Evolutionary conservation across 2,888 invertebrate species (phyloP), one percentile per base, ranked within the genome.

Genomic region (Andrena praecox): DNA sequence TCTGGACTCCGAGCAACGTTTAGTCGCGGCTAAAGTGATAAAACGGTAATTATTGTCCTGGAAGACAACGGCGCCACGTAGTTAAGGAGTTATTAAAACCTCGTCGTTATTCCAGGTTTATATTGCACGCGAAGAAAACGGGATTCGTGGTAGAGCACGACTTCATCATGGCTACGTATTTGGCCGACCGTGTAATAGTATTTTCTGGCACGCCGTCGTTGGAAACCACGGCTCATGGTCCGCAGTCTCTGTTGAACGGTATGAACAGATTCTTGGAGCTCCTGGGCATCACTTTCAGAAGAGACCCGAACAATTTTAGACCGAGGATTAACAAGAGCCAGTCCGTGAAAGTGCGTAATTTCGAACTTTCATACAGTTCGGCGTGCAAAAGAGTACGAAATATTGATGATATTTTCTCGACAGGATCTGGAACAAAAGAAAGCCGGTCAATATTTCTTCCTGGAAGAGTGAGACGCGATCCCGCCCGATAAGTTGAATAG

Each of bases 61-160:
- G n/a, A 29, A 33, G 31, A 16, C 10, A 35, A 3, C 16, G 3
- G 31, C 5, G 20, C 27, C 27, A 0, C 2, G 10, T 8, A 16
- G 16, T 31, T 20, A 7, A 56, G 29, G 12, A 54, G n/a, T 64
- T 72, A 72, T 60, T 35, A 42, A 42, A 42, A 42, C 12, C 12
- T 42, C 4, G 4, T 42, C 42, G 0, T 35, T 33, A 27, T 20
- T 52, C 35, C 93, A 97, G 97, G 91, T 99, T 99, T 94, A 99
- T 99, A 93, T 95, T 99, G 60, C 99, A 99, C 92, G 99, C 99
- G 0, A 99, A 99, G 95, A 99, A 99, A 94, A 99, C 99, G 7
- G 99, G 99, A 12, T 99, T 99, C 94, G 97, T 99, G 20, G 99
- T 99, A 1, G 99, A 99, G 96, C 99, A 99, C 96, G 99, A 99